A percentile compares a stretch with the other conserved stretches of the same genome.
phyloP scores from a whole-genome alignment of 2,888 invertebrate genomes.

The Scaptodrosophila latifasciaeformis region DNA sequence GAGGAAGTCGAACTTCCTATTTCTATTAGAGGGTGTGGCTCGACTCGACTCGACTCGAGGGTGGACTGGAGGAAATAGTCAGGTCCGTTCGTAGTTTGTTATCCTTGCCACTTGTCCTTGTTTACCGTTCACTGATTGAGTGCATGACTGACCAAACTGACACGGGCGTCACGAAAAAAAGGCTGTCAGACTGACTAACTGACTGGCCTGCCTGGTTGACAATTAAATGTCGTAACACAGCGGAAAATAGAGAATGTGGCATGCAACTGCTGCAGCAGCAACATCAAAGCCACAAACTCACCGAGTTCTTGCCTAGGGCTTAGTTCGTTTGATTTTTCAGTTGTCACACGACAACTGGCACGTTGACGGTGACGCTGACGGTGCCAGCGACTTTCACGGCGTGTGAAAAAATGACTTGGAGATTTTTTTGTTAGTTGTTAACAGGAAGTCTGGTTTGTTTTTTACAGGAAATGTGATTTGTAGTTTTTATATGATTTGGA shows the following conservation, averaged over 20 bases:
- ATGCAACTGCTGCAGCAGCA: slow-evolving; percentile 46
- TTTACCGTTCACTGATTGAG: slow-evolving; percentile 47
- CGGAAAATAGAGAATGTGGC: slow-evolving; percentile 69
- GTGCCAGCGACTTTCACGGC: slow-evolving; percentile 23
- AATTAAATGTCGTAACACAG: slow-evolving; percentile 67
- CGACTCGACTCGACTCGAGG: slow-evolving; percentile 16
- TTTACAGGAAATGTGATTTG: slow-evolving; percentile 66
- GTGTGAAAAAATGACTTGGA: slow-evolving; percentile 71
- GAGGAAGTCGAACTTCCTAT: slow-evolving; percentile 55
- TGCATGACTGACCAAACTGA: slow-evolving; percentile 59
- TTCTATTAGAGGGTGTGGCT: slow-evolving; percentile 17
- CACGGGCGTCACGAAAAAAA: too few species aligned
- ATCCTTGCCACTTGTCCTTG: slow-evolving; percentile 40
- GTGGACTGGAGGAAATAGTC: background rate
- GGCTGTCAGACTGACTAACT: slow-evolving; percentile 40
- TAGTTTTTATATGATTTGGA: slow-evolving; percentile 43
- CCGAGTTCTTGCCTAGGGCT: too few species aligned
- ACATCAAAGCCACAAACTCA: slow-evolving; percentile 57
- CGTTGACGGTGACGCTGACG: too few species aligned
- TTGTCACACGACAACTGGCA: slow-evolving; percentile 44
- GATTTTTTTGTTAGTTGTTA: slow-evolving; percentile 44
- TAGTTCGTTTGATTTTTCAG: slow-evolving; percentile 50
- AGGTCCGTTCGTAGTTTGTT: slow-evolving; percentile 10
- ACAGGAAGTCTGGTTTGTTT: slow-evolving; percentile 47
- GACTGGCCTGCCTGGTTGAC: slow-evolving; percentile 39